Percentiles rank a stretch among this genome's conserved stretches.
These are phyloP conservation scores for Eulacestoma nigropectus DNA, from an alignment of 2,113 vertebrate genomes.

Conservation along the genomic window DNA sequence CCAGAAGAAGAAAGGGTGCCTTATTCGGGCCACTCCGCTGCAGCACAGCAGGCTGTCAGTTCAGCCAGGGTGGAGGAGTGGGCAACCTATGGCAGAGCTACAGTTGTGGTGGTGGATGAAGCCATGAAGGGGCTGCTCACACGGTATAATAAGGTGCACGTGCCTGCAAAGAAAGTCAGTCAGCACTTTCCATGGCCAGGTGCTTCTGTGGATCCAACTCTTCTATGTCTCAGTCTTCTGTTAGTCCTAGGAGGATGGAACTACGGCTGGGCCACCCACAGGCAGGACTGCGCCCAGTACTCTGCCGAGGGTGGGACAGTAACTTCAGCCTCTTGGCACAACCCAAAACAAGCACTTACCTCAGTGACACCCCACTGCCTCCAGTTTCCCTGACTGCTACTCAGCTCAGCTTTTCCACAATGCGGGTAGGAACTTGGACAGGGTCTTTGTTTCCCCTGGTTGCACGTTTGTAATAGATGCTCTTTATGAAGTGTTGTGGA, in stretches of 20 bases:
- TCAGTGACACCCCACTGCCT: neutral
- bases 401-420: neutral
- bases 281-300: neutral
- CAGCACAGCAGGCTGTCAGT: neutral
- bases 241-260: neutral
- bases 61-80: neutral
- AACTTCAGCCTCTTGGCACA: neutral
- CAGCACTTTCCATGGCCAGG: neutral
- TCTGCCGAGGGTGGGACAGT: neutral
- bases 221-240: neutral
- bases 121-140: neutral
- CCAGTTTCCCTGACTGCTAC: neutral
- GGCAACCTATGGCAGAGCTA: neutral
- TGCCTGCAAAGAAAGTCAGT: neutral
- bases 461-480: neutral
- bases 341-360: neutral
- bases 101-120: neutral
- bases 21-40: neutral
- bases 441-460: neutral
- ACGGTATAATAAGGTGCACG: accelerated
- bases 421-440: neutral
- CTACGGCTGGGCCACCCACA: neutral
- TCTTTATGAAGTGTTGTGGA: neutral
- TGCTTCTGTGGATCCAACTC: neutral
- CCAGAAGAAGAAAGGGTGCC: neutral